Evolutionary conservation across 2,113 vertebrate genomes (phyloP).

Genomic region (Phrynosoma blainvillii): DNA sequence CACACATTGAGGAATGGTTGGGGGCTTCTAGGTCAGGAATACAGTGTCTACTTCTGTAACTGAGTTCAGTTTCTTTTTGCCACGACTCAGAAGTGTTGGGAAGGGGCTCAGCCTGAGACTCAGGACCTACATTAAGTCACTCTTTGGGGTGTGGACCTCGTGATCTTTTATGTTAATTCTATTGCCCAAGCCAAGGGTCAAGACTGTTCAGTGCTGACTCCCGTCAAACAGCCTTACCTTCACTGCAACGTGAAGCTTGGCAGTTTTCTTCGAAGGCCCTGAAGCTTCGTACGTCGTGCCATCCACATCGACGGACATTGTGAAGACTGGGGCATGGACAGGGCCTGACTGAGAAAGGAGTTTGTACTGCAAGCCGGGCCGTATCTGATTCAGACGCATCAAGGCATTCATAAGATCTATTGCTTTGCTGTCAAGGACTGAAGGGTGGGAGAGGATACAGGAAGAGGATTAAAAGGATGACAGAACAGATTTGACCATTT

Average conservation of each 20-base stretch:
- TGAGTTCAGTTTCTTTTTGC: too few species aligned
- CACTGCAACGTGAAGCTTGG: conserved; percentile 97
- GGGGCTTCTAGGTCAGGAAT: too few species aligned
- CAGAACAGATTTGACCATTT: too few species aligned
- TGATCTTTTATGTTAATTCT: neutral
- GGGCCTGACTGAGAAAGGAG: conserved; percentile 98
- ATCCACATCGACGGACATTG: conserved; percentile 98
- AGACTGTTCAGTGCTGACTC: too few species aligned
- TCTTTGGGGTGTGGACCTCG: neutral
- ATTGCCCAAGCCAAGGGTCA: too few species aligned
- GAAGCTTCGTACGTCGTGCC: conserved; percentile 95
- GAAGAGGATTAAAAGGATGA: neutral
- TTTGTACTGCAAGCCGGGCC: conserved; percentile 97
- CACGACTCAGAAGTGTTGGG: too few species aligned
- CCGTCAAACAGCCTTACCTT: conserved; percentile 79
- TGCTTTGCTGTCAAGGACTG: conserved; percentile 98
- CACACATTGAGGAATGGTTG: too few species aligned
- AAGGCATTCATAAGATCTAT: conserved; percentile 99
- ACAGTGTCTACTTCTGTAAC: too few species aligned
- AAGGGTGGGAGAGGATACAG: conserved; percentile 41
- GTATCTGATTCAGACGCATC: conserved; percentile 99
- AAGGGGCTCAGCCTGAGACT: too few species aligned
- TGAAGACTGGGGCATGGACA: conserved; percentile 98
- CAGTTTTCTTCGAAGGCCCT: conserved; percentile 98
- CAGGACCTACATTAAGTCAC: too few species aligned